Evolutionary conservation across 2,888 invertebrate genomes (phyloP).

Genomic region (Apotomis capreana): DNA sequence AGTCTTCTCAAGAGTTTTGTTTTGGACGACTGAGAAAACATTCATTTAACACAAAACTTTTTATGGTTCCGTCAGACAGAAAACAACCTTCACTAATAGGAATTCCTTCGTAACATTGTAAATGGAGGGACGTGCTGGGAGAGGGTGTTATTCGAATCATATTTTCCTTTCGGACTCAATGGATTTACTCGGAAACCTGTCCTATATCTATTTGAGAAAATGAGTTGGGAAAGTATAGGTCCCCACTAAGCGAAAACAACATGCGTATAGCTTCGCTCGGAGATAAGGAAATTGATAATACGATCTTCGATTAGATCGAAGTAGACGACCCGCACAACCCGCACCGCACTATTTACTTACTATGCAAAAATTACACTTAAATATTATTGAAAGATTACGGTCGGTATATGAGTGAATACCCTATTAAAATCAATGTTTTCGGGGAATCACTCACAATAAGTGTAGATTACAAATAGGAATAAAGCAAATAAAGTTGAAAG

Average conservation of each 20-base stretch:
- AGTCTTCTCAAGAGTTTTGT: slow-evolving; percentile 66
- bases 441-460: too few species aligned
- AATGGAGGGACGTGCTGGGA: slow-evolving; percentile 77
- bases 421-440: too few species aligned
- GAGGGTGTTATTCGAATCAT: slow-evolving; percentile 70
- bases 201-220: slow-evolving; percentile 38
- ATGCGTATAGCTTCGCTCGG: too few species aligned
- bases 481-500: too few species aligned
- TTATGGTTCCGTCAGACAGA: slow-evolving; percentile 74
- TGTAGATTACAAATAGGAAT: too few species aligned
- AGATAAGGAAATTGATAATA: too few species aligned
- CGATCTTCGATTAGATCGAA: too few species aligned
- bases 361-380: too few species aligned
- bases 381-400: too few species aligned
- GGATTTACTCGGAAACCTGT: slow-evolving; percentile 64
- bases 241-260: background rate
- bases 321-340: too few species aligned
- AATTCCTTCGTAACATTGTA: slow-evolving; percentile 77
- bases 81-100: slow-evolving; percentile 77
- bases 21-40: slow-evolving; percentile 66
- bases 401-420: too few species aligned
- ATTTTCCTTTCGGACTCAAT: slow-evolving; percentile 69
- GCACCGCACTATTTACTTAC: too few species aligned
- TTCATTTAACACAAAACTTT: slow-evolving; percentile 74
- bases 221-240: slow-evolving; percentile 23